These are phyloP conservation scores for Muricea muricata DNA, from an alignment of 92 coral and sea anemone genomes.

Conservation along the genomic window DNA sequence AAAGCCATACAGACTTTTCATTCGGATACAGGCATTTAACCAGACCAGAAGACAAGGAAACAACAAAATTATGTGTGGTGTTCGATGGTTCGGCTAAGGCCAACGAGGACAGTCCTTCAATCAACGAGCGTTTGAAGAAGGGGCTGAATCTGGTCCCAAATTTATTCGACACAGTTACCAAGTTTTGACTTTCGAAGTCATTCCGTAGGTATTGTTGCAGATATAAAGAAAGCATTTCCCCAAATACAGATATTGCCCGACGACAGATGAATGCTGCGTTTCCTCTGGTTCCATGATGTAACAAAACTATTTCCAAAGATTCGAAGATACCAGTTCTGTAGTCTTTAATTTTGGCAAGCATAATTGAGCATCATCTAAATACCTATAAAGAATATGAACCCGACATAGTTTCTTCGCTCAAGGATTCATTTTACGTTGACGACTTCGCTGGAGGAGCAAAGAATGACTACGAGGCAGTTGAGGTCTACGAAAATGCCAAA, in stretches of 20 bases:
- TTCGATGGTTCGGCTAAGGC: conserved; percentile 13
- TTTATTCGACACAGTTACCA: background rate
- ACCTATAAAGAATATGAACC: background rate
- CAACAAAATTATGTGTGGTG: background rate
- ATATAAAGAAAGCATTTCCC: conserved; percentile 9
- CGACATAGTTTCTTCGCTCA: background rate
- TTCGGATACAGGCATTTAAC: too few relatives aligned
- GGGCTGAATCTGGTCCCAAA: background rate
- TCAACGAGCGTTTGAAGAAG: background rate
- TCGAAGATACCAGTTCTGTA: background rate
- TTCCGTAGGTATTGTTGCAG: background rate
- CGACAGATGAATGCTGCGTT: background rate
- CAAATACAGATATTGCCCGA: background rate
- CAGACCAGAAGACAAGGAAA: conserved; percentile 14
- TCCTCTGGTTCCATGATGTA: conserved; percentile 7
- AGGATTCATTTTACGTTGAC: background rate
- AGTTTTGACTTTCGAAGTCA: background rate
- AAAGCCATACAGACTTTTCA: too few relatives aligned
- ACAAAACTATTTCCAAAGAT: background rate
- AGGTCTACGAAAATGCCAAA: background rate
- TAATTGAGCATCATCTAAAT: background rate
- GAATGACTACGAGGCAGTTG: background rate
- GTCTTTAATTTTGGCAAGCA: background rate
- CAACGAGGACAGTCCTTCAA: background rate
- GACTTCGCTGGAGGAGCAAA: conserved; percentile 11